phyloP scores from a whole-genome alignment of 2,797 vertebrate genomes.

The Helicolenus hilgendorfi region DNA sequence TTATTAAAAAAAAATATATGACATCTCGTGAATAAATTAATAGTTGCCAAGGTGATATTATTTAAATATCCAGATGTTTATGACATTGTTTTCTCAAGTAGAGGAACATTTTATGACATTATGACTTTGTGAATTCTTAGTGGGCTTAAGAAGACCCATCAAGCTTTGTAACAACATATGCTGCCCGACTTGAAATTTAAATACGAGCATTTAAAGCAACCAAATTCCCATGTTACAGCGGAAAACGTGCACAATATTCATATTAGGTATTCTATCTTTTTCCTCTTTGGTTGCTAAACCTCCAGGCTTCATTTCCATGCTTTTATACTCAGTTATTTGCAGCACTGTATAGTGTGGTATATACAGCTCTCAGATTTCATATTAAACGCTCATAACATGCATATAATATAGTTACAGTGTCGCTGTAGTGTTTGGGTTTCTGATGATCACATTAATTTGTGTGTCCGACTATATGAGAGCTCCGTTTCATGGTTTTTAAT shows the following conservation, averaged over 20 bases:
- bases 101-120: background rate
- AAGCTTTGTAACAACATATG: background rate
- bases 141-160: background rate
- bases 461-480: background rate
- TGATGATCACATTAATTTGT: background rate
- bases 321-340: slow-evolving; percentile 10
- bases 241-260: background rate
- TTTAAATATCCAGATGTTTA: background rate
- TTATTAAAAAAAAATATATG: background rate
- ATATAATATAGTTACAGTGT: background rate
- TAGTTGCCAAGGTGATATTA: background rate
- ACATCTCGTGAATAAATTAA: background rate
- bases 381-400: background rate
- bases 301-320: slow-evolving; percentile 2
- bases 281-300: slow-evolving; percentile 7
- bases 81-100: background rate
- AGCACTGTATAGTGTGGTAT: background rate
- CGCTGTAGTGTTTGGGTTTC: background rate
- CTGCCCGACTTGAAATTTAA: background rate
- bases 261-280: background rate
- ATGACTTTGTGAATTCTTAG: background rate
- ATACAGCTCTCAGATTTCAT: slow-evolving; percentile 8
- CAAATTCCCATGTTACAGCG: background rate
- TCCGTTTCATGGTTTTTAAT: background rate
- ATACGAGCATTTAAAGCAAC: background rate